Conservation (phyloP, 1,140 invertebrate species). For the Periplaneta americana region DNA sequence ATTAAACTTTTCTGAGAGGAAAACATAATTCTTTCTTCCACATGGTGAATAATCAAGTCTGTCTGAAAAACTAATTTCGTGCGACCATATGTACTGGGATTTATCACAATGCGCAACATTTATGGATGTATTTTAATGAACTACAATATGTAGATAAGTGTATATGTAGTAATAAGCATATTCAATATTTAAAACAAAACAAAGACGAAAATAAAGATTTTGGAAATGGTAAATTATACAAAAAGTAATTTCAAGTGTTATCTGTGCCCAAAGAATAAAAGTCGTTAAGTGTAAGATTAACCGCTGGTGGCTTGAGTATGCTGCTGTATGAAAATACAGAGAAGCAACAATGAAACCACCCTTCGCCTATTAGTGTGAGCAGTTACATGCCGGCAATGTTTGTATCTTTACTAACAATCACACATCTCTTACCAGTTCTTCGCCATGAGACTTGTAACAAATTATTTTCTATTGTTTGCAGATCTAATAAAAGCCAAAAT, state of each 20-base stretch:
- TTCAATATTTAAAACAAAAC: neutral
- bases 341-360: neutral
- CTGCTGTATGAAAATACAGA: neutral
- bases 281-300: too few relatives aligned
- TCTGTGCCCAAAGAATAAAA: neutral
- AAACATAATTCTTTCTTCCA: neutral
- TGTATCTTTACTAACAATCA: neutral
- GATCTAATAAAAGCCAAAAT: neutral
- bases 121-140: neutral
- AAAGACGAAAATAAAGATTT: neutral
- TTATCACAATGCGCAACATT: neutral
- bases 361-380: neutral
- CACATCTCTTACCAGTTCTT: neutral
- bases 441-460: neutral
- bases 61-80: neutral
- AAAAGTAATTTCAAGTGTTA: neutral
- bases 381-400: neutral
- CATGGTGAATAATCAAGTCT: neutral
- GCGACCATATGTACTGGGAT: neutral
- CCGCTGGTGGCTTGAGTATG: neutral
- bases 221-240: neutral
- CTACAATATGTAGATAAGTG: neutral
- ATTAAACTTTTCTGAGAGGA: neutral
- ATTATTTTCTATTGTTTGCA: neutral
- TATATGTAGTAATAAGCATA: neutral